A percentile compares a stretch with the other conserved stretches of the same genome.
phyloP scores from a whole-genome alignment of 1,140 invertebrate genomes.

The Dermatophagoides farinae region DNA sequence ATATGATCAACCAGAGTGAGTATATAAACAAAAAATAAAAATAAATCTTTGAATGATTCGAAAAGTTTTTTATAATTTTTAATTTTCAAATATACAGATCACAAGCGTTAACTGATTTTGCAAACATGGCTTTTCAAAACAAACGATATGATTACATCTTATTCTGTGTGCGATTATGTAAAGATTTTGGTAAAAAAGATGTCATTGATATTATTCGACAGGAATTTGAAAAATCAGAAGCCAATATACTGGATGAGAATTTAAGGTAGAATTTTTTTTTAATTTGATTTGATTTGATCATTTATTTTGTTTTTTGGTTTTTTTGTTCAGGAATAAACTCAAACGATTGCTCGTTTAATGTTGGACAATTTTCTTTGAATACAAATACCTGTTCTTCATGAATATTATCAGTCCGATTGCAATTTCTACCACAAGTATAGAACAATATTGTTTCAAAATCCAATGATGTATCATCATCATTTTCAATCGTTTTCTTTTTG shows the following conservation, averaged over 20 bases:
- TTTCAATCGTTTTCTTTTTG: not conserved
- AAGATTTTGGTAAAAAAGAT: not conserved
- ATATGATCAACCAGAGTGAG: constrained; percentile 1
- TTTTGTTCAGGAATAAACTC: not conserved
- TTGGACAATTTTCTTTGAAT: not conserved
- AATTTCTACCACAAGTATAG: constrained; percentile 12
- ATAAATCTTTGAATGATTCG: not conserved
- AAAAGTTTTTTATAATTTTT: not conserved
- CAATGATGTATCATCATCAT: not conserved
- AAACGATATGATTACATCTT: not conserved
- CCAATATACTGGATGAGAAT: not conserved
- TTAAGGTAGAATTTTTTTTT: not conserved
- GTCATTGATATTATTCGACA: not conserved
- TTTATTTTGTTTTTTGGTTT: not conserved
- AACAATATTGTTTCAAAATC: constrained; percentile 12
- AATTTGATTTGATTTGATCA: not conserved
- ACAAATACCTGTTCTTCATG: not conserved
- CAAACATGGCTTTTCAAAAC: not conserved
- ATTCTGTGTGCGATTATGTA: not conserved
- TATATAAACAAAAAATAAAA: not conserved
- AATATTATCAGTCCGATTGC: not conserved
- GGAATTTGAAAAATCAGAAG: not conserved
- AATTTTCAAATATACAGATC: no score
- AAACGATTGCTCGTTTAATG: not conserved
- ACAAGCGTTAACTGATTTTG: not conserved